Conservation (phyloP, 2,113 vertebrate genomes). For the Vulpes ferrilata region DNA sequence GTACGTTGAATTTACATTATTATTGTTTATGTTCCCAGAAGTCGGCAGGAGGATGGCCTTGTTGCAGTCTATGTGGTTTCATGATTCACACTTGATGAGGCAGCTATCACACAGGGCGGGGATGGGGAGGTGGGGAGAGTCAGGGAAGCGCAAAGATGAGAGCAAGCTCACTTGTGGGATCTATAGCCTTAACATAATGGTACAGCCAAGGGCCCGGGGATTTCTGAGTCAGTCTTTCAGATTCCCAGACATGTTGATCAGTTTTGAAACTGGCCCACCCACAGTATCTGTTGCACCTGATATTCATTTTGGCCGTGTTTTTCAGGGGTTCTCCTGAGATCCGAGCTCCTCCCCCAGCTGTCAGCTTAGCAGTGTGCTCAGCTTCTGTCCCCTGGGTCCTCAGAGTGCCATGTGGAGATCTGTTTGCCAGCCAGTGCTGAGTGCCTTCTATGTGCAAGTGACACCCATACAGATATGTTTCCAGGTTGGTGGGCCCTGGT, state of each 20-base stretch:
- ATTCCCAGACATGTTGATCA: constrained; percentile 70
- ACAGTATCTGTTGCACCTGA: neutral
- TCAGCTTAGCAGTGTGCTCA: neutral
- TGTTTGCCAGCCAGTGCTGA: neutral
- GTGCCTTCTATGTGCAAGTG: neutral
- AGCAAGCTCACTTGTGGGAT: constrained; percentile 42
- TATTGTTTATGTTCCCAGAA: constrained; percentile 89
- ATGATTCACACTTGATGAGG: constrained; percentile 87
- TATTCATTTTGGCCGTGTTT: neutral
- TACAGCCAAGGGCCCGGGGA: constrained; percentile 11
- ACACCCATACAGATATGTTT: accelerated
- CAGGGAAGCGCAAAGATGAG: constrained; percentile 56
- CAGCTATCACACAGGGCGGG: constrained; percentile 47
- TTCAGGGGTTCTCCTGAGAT: neutral
- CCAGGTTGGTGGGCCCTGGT: neutral
- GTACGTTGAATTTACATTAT: constrained; percentile 84
- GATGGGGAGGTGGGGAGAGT: neutral
- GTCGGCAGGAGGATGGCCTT: constrained; percentile 75
- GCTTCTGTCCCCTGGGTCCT: neutral
- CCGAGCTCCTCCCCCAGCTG: neutral
- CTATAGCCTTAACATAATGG: neutral
- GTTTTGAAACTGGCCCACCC: constrained; percentile 66
- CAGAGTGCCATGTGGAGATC: neutral
- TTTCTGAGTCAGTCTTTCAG: constrained; percentile 65
- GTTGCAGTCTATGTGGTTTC: constrained; percentile 83